These are phyloP conservation scores for Automeris io DNA, from an alignment of 2,888 invertebrate genomes.

Conservation along the genomic window DNA sequence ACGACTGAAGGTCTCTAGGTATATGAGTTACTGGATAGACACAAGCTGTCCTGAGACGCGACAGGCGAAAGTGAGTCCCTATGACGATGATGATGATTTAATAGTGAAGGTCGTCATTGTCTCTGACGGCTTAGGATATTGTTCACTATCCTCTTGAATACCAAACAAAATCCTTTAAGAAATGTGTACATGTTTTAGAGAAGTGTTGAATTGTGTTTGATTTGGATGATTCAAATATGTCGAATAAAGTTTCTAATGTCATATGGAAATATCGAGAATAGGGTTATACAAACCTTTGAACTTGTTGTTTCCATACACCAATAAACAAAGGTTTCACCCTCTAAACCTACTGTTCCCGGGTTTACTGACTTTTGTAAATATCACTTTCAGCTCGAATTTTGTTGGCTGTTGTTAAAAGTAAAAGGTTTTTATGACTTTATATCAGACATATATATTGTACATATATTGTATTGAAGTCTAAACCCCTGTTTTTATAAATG, in stretches of 20 bases:
- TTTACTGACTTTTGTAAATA: slow-evolving; percentile 6
- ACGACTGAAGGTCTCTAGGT: no score
- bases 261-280: slow-evolving; percentile 2
- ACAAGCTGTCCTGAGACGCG: no score
- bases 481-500: not conserved
- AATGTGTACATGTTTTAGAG: no score
- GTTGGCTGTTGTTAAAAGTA: not conserved
- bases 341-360: slow-evolving; percentile 3
- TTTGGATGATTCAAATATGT: no score
- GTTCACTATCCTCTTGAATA: no score
- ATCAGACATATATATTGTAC: not conserved
- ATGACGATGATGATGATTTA: no score
- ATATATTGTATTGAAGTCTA: not conserved
- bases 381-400: not conserved
- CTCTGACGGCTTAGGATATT: no score
- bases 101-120: no score
- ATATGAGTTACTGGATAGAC: no score
- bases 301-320: slow-evolving; percentile 6
- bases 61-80: no score
- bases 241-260: not conserved
- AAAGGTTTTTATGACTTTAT: not conserved
- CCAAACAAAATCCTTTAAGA: no score
- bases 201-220: no score
- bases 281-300: not conserved
- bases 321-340: slow-evolving; percentile 7